Conservation (phyloP, 2,113 vertebrate species). For the Callospermophilus lateralis region DNA sequence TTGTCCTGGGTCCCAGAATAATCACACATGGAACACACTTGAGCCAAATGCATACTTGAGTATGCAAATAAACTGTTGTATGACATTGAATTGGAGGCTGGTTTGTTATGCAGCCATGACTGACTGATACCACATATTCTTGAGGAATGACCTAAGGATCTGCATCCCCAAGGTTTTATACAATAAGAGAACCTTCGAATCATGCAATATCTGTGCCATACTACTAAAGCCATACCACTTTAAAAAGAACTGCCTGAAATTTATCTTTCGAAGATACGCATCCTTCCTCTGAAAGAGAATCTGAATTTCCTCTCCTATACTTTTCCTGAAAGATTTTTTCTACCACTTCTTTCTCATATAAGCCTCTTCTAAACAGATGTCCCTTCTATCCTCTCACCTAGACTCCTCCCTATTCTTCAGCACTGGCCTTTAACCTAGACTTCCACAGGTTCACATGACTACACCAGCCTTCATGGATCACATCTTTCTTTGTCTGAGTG, state of each 20-base stretch:
- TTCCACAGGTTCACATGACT: neutral
- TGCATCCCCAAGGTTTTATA: neutral
- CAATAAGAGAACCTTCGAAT: neutral
- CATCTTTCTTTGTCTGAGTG: neutral
- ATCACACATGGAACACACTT: neutral
- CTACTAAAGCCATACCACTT: neutral
- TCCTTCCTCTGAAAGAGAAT: slow-evolving; percentile 8
- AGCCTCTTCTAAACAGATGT: slow-evolving; percentile 23
- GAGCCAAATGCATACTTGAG: neutral
- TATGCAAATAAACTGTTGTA: neutral
- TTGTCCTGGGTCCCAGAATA: neutral
- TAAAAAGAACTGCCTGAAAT: neutral
- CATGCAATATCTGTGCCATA: neutral
- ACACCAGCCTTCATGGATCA: neutral
- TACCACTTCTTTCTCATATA: neutral
- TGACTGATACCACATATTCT: neutral
- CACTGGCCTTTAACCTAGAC: neutral
- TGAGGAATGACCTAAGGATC: neutral
- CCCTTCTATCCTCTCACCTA: neutral
- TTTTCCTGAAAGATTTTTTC: slow-evolving; percentile 32
- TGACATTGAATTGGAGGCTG: neutral
- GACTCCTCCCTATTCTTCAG: neutral
- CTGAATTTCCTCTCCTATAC: neutral
- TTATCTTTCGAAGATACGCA: neutral
- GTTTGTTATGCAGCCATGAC: neutral